Base-by-base conservation (phyloP, 2,888 invertebrate species). In the Dioctria linearis region DNA sequence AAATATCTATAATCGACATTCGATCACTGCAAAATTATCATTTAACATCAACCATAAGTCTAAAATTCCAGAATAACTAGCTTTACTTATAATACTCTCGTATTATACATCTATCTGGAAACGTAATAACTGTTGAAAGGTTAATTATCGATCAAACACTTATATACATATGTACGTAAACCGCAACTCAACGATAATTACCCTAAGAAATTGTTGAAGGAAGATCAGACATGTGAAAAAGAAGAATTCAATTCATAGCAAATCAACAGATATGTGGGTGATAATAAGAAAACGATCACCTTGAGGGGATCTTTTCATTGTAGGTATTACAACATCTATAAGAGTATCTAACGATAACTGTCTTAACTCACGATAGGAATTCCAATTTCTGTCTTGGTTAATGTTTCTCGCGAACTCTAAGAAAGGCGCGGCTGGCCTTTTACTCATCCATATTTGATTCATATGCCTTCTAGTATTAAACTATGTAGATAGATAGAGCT, bases 381-480 rank as follows among this genome's bases (percentile, higher is more conserved):
- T 63, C 39, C 37, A 39, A 6, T 63, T 40, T 63, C 63, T 37
- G 40, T 0, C 3, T 39, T 63, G 39, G 25, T 39, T 40, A 59
- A 54, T 5, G 42, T 59, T 59, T 59, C 43, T 43, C 59, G 59
- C 57, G 25, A 75, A 42, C 42, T 59, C 73, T 59, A 59, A 75
- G 73, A 75, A 75, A 59, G 73, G 73, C 43, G 59, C 73, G 59
- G 59, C 51, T 75, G 59, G 73, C 73, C 73, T 59, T 75, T 75
- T 75, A 59, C 59, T 75, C 73, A 75, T 75, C 54, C 73, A 59
- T 75, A 59, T 59, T 75, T 75, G 59, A 59, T 59, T 75, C 73
- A 57, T 59, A 51, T 4, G 25, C 51, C 39, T 13, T 49, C 25
- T 25, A 25, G 25, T 25, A 25, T 25, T 25, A 37, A 69, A 51